These are phyloP conservation scores for Caenorhabditis virilis DNA, from an alignment of 2,888 invertebrate genomes.

Conservation along the genomic window DNA sequence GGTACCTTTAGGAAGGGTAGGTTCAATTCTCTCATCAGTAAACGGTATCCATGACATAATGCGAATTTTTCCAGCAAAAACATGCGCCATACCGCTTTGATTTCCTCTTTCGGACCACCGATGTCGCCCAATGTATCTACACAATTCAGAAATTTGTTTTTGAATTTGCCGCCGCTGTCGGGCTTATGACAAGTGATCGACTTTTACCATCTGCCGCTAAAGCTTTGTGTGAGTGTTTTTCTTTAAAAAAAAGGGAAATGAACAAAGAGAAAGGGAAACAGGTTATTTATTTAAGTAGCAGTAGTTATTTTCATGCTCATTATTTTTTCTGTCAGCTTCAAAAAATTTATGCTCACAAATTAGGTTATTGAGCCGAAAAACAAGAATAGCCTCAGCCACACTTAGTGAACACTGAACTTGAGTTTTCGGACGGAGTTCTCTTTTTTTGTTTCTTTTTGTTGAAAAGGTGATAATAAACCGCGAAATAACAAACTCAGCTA, in stretches of 20 bases:
- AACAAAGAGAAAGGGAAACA: background rate
- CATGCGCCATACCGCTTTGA: conserved; percentile 60
- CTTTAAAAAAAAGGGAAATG: background rate
- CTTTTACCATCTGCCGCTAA: conserved; percentile 58
- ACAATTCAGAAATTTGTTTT: conserved; percentile 65
- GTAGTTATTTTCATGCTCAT: background rate
- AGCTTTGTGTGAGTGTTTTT: conserved; percentile 54
- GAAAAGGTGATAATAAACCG: no score
- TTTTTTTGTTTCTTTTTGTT: no score
- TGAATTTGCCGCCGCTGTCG: conserved; percentile 61
- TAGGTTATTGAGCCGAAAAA: background rate
- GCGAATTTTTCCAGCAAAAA: conserved; percentile 46
- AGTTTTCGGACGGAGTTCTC: no score
- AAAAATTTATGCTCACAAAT: background rate
- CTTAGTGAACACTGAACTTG: no score
- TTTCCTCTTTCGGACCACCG: conserved; percentile 63
- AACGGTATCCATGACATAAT: background rate
- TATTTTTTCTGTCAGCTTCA: background rate
- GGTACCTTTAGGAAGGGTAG: conserved; percentile 61
- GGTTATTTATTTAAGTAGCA: background rate
- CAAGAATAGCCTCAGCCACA: background rate
- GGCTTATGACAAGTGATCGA: conserved; percentile 51
- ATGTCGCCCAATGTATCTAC: conserved; percentile 61
- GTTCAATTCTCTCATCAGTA: conserved; percentile 1
- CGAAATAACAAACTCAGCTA: no score